Percentiles rank a stretch among this genome's conserved stretches.
These are phyloP conservation scores for Drosophila ambigua DNA, from an alignment of 1,140 invertebrate genomes.

Conservation along the genomic window DNA sequence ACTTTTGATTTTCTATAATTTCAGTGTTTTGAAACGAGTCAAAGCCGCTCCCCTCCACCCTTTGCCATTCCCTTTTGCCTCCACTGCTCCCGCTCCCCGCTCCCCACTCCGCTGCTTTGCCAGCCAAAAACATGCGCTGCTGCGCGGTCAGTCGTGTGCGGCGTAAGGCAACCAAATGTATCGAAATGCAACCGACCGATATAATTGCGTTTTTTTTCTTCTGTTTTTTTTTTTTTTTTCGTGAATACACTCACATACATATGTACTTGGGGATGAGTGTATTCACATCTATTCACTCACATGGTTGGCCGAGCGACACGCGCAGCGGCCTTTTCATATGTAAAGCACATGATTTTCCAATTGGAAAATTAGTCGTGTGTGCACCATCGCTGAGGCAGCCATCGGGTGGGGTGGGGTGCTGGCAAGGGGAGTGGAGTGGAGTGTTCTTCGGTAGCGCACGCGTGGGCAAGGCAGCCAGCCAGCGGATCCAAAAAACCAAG, in stretches of 20 bases:
- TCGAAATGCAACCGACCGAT: slow-evolving; percentile 83
- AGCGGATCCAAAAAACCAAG: slow-evolving; percentile 73
- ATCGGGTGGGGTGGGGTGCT: slow-evolving; percentile 3
- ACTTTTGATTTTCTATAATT: slow-evolving; percentile 83
- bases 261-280: slow-evolving; percentile 26
- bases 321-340: slow-evolving; percentile 78
- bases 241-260: slow-evolving; percentile 54
- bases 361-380: slow-evolving; percentile 78
- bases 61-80: slow-evolving; percentile 1
- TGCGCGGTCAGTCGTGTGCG: slow-evolving; percentile 83
- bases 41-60: slow-evolving; percentile 35
- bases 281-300: slow-evolving; percentile 51
- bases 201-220: slow-evolving; percentile 68
- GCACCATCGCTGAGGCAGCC: not conserved
- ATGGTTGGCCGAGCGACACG: slow-evolving; percentile 80
- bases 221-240: slow-evolving; percentile 30
- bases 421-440: not conserved
- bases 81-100: not conserved
- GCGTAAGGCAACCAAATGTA: slow-evolving; percentile 83
- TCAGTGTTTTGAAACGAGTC: slow-evolving; percentile 64
- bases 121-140: slow-evolving; percentile 82
- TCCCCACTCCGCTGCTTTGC: slow-evolving; percentile 42
- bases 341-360: slow-evolving; percentile 82
- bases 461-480: slow-evolving; percentile 72
- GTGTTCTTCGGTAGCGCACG: slow-evolving; percentile 67